Evolutionary conservation across 30 jellyfish, hydroid and myxozoan genomes (phyloP).

Genomic region (Rhopilema esculentum): DNA sequence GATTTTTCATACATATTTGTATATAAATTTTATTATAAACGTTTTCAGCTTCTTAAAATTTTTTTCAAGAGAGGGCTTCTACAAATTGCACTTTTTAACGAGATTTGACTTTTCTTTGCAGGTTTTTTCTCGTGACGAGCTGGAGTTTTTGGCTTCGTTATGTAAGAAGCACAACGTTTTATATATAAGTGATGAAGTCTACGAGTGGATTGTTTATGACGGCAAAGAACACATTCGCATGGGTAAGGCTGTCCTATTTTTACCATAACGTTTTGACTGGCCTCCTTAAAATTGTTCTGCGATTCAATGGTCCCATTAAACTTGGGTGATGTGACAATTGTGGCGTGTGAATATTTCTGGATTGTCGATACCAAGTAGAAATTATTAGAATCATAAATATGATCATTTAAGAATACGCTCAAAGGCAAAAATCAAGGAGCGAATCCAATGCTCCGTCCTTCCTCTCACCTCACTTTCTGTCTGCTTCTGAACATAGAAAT

Average conservation of each 20-base stretch:
- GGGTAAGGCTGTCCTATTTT: conserved; percentile 33
- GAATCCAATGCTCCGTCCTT: no score
- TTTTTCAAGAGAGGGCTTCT: neutral
- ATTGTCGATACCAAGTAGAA: no score
- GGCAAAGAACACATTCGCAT: conserved; percentile 81
- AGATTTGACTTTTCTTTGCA: neutral
- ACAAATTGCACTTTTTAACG: neutral
- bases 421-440: no score
- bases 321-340: no score
- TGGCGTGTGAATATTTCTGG: no score
- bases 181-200: conserved; percentile 94
- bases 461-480: no score
- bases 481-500: no score
- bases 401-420: no score
- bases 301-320: no score
- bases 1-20: no score
- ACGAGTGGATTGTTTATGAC: conserved; percentile 85
- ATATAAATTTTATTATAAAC: neutral
- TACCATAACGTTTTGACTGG: neutral
- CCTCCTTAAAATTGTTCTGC: neutral
- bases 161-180: conserved; percentile 84
- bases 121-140: conserved; percentile 85
- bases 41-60: neutral
- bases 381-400: no score
- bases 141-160: conserved; percentile 82